Evolutionary conservation across 1,140 invertebrate species (phyloP).

Genomic region (Aleiodes sp.): DNA sequence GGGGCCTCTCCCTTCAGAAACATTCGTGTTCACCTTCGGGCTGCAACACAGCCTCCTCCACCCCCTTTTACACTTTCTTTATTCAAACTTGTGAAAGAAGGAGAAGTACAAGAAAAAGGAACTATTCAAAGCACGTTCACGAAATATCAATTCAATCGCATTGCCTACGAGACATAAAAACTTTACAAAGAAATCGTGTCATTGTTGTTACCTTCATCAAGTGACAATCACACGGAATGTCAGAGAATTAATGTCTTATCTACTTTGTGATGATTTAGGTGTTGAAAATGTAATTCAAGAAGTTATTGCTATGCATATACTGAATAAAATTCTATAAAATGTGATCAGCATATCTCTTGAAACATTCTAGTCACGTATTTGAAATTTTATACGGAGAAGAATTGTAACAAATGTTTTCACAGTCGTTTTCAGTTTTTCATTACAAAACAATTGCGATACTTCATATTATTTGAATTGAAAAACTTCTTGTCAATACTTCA

Average conservation of each 20-base stretch:
- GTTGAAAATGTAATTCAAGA: background rate
- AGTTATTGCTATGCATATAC: too few species aligned
- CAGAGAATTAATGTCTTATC: background rate
- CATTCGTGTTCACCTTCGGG: background rate
- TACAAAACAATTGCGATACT: too few species aligned
- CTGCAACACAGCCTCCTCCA: background rate
- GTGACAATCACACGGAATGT: background rate
- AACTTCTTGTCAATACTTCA: too few species aligned
- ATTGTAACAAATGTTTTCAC: too few species aligned
- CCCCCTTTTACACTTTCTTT: constrained; percentile 7
- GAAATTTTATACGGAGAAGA: too few species aligned
- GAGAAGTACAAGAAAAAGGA: background rate
- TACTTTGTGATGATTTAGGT: background rate
- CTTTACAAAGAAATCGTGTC: background rate
- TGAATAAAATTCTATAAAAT: too few species aligned
- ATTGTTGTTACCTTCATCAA: background rate
- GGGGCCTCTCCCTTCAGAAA: constrained; percentile 17
- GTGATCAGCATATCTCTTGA: too few species aligned
- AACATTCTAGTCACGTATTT: too few species aligned
- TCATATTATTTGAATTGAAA: too few species aligned
- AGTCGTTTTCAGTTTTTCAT: too few species aligned
- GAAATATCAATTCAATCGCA: constrained; percentile 17
- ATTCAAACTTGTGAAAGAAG: background rate
- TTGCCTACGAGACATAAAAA: background rate
- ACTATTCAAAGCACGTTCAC: constrained; percentile 11